Conservation (phyloP, 2,113 vertebrate genomes). For the Baryphthengus martii region DNA sequence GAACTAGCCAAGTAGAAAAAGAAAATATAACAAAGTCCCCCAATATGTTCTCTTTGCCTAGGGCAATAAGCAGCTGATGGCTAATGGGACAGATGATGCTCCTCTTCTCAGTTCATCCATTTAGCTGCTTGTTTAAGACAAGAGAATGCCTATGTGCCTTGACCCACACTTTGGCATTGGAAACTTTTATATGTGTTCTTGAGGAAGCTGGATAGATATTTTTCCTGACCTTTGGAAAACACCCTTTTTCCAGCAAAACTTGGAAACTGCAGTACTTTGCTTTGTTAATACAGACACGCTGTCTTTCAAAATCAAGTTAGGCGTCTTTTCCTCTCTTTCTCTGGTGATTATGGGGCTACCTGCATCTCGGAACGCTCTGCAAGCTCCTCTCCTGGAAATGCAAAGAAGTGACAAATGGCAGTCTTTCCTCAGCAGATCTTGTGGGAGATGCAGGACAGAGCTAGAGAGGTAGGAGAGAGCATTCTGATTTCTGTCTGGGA, state of each 20-base stretch:
- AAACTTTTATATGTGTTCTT: background rate
- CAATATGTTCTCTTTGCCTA: constrained; percentile 62
- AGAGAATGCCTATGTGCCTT: constrained; percentile 1
- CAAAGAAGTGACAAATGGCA: background rate
- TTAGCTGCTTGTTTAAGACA: constrained; percentile 64
- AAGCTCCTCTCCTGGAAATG: background rate
- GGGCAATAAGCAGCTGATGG: constrained; percentile 46
- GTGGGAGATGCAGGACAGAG: background rate
- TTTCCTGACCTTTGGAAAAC: background rate
- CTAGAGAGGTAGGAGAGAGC: background rate
- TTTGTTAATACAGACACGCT: background rate
- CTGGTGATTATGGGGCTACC: fast-evolving
- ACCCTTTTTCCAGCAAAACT: background rate
- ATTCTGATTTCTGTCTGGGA: background rate
- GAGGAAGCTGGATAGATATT: background rate
- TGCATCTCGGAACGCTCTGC: background rate
- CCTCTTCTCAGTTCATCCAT: constrained; percentile 54
- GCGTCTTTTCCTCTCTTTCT: background rate
- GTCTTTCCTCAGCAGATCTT: background rate
- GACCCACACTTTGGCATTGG: constrained; percentile 14
- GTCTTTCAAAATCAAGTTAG: background rate
- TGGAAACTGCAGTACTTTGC: background rate
- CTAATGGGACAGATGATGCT: constrained; percentile 67
- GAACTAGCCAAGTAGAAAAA: constrained; percentile 66
- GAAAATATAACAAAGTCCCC: constrained; percentile 61